Percentiles rank a stretch among this genome's conserved stretches.
Evolutionary conservation across 2,113 vertebrate species (phyloP).

Genomic region (Clarias batrachus): DNA sequence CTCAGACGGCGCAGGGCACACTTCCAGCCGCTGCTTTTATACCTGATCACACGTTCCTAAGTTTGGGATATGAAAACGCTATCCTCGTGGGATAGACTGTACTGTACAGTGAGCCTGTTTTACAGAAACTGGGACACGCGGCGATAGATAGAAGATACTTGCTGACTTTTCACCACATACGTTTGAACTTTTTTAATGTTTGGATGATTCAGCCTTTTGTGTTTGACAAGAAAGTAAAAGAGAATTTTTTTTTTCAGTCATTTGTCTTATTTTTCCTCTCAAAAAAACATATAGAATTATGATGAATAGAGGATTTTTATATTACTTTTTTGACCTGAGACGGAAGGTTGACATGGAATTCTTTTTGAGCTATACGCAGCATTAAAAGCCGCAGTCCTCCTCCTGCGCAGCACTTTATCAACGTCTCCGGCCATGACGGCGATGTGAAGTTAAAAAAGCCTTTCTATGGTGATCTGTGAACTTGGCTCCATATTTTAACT

Average conservation of each 20-base stretch:
- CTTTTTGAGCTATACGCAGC: not conserved
- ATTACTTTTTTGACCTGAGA: constrained; percentile 37
- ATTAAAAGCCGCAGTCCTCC: constrained; percentile 12
- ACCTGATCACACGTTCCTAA: not conserved
- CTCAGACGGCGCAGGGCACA: constrained; percentile 12
- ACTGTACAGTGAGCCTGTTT: not conserved
- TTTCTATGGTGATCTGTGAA: constrained; percentile 8
- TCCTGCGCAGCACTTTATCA: constrained; percentile 19
- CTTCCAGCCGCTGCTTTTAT: not conserved
- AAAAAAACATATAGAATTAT: not conserved
- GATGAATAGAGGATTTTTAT: constrained; percentile 15
- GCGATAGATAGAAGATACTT: not conserved
- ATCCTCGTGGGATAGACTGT: not conserved
- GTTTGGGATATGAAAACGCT: constrained; percentile 10
- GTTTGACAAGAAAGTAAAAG: not conserved
- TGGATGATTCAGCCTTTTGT: constrained; percentile 3
- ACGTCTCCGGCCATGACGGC: not conserved
- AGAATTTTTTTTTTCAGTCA: not conserved
- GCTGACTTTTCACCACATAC: not conserved
- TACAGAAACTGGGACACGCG: not conserved
- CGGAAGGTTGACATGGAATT: constrained; percentile 20
- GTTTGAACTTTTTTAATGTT: constrained; percentile 13
- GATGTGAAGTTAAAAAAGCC: not conserved
- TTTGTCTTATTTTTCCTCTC: not conserved
- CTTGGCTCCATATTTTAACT: constrained; percentile 31